Base-by-base conservation (phyloP, 2,113 vertebrate species). In the Pelusios castaneus region DNA sequence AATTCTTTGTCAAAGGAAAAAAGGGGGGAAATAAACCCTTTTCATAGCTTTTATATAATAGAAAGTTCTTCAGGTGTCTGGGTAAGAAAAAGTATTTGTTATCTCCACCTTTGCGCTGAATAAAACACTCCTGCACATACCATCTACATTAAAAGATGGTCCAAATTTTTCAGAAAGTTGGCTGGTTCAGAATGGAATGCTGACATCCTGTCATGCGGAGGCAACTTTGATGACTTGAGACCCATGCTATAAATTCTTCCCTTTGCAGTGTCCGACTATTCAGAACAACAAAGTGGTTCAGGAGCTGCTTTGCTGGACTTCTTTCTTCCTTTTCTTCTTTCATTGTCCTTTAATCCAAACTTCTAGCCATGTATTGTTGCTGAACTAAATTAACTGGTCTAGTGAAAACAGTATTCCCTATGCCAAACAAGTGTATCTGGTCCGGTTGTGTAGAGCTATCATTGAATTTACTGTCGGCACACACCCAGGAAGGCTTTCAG, bases 391-490 rank as follows among this genome's bases (percentile, higher is more conserved):
- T 77, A 96, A 95, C 95, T 96, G 94, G 95, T 96, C 95, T 96
- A 88, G 92, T 92, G 91, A 95, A 95, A 90, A 89, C 84, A 88
- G 56, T 93, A 81, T 95, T 97, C 93, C 91, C 89, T 55, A 56
- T 93, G 95, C 94, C 94, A 96, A 97, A 97, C 96, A 88, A 95
- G 95, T 95, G 94, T 94, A 91, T 96, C 96, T 95, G 88, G 96
- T 95, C 85, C 90, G 82, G 73, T 83, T 89, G 95, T 91, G 90
- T 92, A 96, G 96, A 97, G 93, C 95, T 97, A 88, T 97, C 96
- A 97, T 97, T 97, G 95, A 96, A 95, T 94, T 95, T 91, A 89
- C 92, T 82, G 8, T 52, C 55, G 82, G 52, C 81, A 83, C 96
- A 94, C 96, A 95, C 97, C 94, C 96, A 95, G 91, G 75, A 84